Conservation (phyloP, 2,113 vertebrate species). For the Synchiropus splendidus region DNA sequence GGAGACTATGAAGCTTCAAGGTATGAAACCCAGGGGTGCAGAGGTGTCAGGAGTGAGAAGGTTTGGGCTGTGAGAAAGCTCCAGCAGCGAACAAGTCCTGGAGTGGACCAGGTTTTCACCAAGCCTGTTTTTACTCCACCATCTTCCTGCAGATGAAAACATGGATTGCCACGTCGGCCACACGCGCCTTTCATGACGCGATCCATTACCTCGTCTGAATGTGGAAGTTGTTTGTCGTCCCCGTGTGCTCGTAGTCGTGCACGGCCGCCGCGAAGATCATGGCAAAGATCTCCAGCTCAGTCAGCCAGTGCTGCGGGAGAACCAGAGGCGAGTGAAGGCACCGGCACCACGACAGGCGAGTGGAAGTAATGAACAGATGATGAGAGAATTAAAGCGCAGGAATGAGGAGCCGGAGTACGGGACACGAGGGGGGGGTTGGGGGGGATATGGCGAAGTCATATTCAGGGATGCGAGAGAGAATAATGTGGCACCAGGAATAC, state of each 20-base stretch:
- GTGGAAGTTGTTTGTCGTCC: constrained; percentile 99
- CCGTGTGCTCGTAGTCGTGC: constrained; percentile 96
- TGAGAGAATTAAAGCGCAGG: constrained; percentile 20
- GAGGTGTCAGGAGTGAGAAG: too few species aligned
- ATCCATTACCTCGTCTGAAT: constrained; percentile 85
- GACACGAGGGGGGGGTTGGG: constrained; percentile 16
- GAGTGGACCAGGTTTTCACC: too few species aligned
- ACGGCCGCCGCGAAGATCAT: constrained; percentile 96
- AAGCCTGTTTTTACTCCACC: too few species aligned
- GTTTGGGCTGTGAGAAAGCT: too few species aligned
- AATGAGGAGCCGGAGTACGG: constrained; percentile 31
- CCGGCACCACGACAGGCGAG: too few species aligned
- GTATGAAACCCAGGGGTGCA: too few species aligned
- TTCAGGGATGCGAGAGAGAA: too few species aligned
- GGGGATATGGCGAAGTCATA: constrained; percentile 18
- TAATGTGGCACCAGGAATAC: constrained; percentile 17
- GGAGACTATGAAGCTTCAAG: too few species aligned
- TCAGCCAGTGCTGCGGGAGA: constrained; percentile 84
- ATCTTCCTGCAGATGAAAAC: too few species aligned
- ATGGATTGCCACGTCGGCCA: too few species aligned
- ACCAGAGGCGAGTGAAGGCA: background rate
- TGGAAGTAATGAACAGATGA: constrained; percentile 24
- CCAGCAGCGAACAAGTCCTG: too few species aligned
- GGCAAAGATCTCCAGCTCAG: constrained; percentile 95
- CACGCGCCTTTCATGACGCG: too few species aligned